Evolutionary conservation across 1,140 invertebrate species (phyloP), one percentile per base, ranked within the genome.

Genomic region (Caenorhabditis briggsae): DNA sequence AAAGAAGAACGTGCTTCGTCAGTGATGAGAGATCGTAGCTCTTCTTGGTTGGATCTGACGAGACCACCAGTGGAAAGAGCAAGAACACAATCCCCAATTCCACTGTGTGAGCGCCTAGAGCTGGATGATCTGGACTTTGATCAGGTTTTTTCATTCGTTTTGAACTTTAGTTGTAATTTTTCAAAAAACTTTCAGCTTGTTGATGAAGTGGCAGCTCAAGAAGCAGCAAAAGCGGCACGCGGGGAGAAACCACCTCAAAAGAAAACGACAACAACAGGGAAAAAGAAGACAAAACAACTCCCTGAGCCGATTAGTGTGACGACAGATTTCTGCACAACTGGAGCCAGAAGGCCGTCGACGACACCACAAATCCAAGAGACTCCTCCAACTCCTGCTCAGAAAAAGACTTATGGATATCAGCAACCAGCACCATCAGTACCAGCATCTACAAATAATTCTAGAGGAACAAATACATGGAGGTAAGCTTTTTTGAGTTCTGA

Each of bases 361-460:
- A 86, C 48, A 14, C 85, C 85, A 18, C 64, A 86, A 50, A 86
- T 86, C 56, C 65, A 86, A 43, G 85, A 86, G 78, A 86, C 85
- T 12, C 85, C 85, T 16, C 74, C 85, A 46, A 86, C 85, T 41
- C 85, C 85, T 16, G 70, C 48, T 14, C 61, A 70, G 20, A 70
- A 50, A 55, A 86, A 86, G 41, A 82, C 55, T 23, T 78, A 59
- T 53, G 70, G 55, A 43, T 86, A 86, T 50, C 14, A 33, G 33
- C 33, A 46, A 50, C 23, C 74, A 61, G 41, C 64, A 23, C 61
- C 50, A 43, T 23, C 46, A 48, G 55, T 59, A 41, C 65, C 33
- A 25, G 55, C 33, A 41, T 48, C 33, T 14, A 84, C 56, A 5
- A 59, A 46, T 23, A 70, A 70, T 46, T 70, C 70, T 23, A 78